Conservation (phyloP, 2,113 vertebrate species). For the Pseudorhombus dupliciocellatus region DNA sequence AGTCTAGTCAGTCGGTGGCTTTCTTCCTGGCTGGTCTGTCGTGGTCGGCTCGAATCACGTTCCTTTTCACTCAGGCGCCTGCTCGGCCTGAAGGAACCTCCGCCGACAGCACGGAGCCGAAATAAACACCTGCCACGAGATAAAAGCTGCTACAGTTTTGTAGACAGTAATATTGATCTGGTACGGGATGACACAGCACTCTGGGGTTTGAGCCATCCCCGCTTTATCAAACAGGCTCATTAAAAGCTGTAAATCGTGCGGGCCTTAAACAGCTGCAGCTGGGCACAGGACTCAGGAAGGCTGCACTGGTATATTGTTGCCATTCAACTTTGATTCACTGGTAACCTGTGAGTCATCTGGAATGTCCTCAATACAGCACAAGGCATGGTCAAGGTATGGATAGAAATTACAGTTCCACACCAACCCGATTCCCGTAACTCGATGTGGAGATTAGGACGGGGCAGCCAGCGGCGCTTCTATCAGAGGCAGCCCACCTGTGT, state of each 20-base stretch:
- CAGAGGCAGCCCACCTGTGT: neutral
- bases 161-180: neutral
- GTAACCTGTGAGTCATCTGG: neutral
- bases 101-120: too few relatives aligned
- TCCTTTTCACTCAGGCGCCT: too few relatives aligned
- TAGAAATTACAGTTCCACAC: neutral
- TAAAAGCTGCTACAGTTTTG: neutral
- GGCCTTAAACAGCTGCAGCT: conserved; percentile 29
- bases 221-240: conserved; percentile 10
- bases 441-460: too few relatives aligned
- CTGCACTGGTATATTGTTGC: too few relatives aligned
- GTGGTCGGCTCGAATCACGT: too few relatives aligned
- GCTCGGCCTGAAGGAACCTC: too few relatives aligned
- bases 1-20: too few relatives aligned
- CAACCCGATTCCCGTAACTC: too few relatives aligned
- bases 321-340: neutral
- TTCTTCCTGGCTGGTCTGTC: too few relatives aligned
- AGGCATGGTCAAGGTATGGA: conserved; percentile 23
- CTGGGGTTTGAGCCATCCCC: conserved; percentile 4
- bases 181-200: neutral
- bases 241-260: conserved; percentile 9
- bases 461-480: neutral
- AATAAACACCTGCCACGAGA: neutral
- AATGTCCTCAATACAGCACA: neutral
- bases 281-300: neutral